Evolutionary conservation across 2,113 vertebrate genomes (phyloP).

Genomic region (Cyprinodon tularosa): DNA sequence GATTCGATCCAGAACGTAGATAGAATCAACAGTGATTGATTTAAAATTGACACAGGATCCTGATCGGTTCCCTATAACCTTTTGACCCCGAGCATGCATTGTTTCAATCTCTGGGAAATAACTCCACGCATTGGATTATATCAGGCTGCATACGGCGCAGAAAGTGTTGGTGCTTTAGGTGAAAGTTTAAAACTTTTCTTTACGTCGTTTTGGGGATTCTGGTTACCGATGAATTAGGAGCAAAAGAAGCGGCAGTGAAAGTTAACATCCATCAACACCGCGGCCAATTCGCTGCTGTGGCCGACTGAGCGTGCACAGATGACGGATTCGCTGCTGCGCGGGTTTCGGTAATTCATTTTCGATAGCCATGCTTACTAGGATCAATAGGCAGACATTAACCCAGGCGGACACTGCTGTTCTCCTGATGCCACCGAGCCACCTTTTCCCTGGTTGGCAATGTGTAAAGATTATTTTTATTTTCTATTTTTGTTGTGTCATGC

Average conservation of each 20-base stretch:
- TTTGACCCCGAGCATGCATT: conserved; percentile 22
- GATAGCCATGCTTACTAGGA: conserved; percentile 77
- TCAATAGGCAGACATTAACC: conserved; percentile 80
- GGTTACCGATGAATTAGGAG: conserved; percentile 70
- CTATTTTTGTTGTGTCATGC: conserved; percentile 41
- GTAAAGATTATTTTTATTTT: conserved; percentile 53
- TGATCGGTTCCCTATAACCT: conserved; percentile 37
- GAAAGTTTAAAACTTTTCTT: conserved; percentile 61
- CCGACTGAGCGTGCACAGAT: conserved; percentile 77
- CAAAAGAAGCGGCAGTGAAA: conserved; percentile 65
- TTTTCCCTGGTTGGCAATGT: conserved; percentile 60
- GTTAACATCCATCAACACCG: conserved; percentile 78
- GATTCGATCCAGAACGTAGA: conserved; percentile 24
- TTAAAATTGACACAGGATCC: conserved; percentile 19
- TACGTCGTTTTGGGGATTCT: conserved; percentile 48
- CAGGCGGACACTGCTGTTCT: conserved; percentile 75
- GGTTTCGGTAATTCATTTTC: conserved; percentile 80
- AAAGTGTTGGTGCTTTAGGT: conserved; percentile 32
- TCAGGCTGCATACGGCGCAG: background rate
- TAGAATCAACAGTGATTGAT: conserved; percentile 41
- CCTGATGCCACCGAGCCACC: conserved; percentile 72
- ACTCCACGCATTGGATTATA: background rate
- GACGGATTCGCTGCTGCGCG: conserved; percentile 77
- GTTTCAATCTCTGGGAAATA: background rate
- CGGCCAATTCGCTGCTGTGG: conserved; percentile 74